Evolutionary conservation across 2,888 invertebrate species (phyloP), one percentile per base, ranked within the genome.

Genomic region (Volucella inflata): DNA sequence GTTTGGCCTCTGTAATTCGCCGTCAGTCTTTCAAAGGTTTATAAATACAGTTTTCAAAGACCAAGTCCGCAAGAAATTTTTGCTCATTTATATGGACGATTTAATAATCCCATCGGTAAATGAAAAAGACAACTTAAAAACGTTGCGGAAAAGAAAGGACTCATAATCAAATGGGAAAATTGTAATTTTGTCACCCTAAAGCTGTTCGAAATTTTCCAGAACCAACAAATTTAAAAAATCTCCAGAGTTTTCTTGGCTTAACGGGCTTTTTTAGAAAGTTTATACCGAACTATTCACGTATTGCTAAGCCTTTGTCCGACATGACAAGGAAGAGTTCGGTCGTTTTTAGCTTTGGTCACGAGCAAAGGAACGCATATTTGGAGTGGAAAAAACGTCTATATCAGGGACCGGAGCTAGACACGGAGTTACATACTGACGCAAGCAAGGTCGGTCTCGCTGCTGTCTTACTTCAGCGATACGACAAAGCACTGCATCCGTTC

Each of bases 381-480:
- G n/a, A 46, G 40, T 53, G 78, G 16, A 83, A 83, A 55, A 30
- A 51, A 14, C 12, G 48, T 11, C 51, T 78, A 11, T 57, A 38
- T 17, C 30, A 55, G 50, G 48, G 81, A 67, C 88, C 87, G 10
- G 53, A 65, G 78, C 44, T 76, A n/a, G 57, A 51, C 17, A 87
- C 88, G n/a, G 88, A 89, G 65, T 57, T 89, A 6, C 89, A 90
- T 64, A 89, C 89, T 0, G 89, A 89, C 70, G 89, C 89, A 6
- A 88, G 88, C 57, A 46, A 87, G n/a, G 30, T 87, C 0, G 89
- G 89, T 0, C 60, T 88, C 42, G 89, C 88, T 8, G 89, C 87
- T 0, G 88, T 89, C 6, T 44, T 89, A 8, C 46, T 90, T 42
- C 88, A 88, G 71, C 74, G 75, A 21, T 51, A 89, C 21, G 87